Base-by-base conservation (phyloP, 2,797 vertebrate species). In the Myotis daubentonii region DNA sequence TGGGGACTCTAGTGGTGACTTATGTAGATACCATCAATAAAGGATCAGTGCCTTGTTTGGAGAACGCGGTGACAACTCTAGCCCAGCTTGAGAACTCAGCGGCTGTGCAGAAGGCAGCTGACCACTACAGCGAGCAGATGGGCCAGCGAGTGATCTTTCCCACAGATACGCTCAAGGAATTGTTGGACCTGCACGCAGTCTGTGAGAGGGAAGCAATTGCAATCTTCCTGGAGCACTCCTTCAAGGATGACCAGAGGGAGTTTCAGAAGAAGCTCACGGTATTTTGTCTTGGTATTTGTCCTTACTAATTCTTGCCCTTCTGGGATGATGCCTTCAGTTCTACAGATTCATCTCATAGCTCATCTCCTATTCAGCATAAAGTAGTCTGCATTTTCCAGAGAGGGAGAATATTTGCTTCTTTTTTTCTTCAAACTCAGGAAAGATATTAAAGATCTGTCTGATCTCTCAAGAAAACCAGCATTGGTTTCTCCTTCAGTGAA, bases 21-120 rank as follows among this genome's bases (percentile, higher is more conserved):
- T 98, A 98, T 0, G 75, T 98, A 70, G 83, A 97, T 8, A 74
- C 97, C 8, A 98, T 98, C 75, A 96, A 51, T 22, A 97, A 92
- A 6, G 98, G 98, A 25, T 22, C 70, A 0, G 89, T 98, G 44
- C 98, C 97, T 0, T 98, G 98, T 86, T 70, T 98, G 88, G 98
- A 98, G 94, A 98, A 97, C 0, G 96, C 97, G 0, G 97, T 98
- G 30, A 15, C 91, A 13, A 94, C 96, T 8, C 93, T 98, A 93
- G 96, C 97, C 2, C 20, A 95, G 70, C 89, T 81, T 1, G 97
- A 97, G 93, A 98, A 98, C 1, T 25, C 83, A 0, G 78, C 4
- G 0, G 98, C 87, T 1, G 15, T 93, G 68, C 86, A 88, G 87
- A 94, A 74, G 87, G 60, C 60, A 62, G 28, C 60, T 2, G 60